phyloP scores from a whole-genome alignment of 1,140 invertebrate species.

The Sesamia nonagrioides region DNA sequence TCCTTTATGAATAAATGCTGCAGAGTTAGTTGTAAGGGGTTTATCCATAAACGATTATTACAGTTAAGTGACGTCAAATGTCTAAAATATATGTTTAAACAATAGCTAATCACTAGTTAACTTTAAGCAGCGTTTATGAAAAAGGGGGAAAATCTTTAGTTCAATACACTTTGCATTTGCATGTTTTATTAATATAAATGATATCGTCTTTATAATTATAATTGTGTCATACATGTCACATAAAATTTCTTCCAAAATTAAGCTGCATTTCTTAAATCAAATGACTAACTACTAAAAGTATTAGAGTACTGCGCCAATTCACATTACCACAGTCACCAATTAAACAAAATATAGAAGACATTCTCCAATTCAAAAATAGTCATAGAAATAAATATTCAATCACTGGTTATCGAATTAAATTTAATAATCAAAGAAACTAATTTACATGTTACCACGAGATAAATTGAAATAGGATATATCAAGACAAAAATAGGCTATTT shows the following conservation, averaged over 20 bases:
- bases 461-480: conserved; percentile 1
- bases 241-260: conserved; percentile 7
- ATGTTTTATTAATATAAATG: neutral
- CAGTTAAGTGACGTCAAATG: too few species aligned
- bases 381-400: conserved; percentile 19
- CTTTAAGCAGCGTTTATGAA: too few species aligned
- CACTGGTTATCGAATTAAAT: conserved; percentile 19
- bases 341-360: conserved; percentile 38
- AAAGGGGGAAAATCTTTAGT: too few species aligned
- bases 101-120: too few species aligned
- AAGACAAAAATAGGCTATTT: neutral
- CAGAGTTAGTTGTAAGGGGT: too few species aligned
- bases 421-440: conserved; percentile 30
- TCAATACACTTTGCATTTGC: conserved; percentile 7
- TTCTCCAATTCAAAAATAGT: conserved; percentile 35
- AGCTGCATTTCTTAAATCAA: neutral
- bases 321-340: neutral
- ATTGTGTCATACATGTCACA: neutral
- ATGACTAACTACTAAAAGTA: neutral
- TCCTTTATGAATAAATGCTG: too few species aligned
- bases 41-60: too few species aligned
- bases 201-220: neutral
- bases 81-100: too few species aligned
- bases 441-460: neutral
- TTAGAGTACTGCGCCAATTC: conserved; percentile 18